Evolutionary conservation across 1,140 invertebrate genomes (phyloP).

Genomic region (Scaptodrosophila lebanonensis): DNA sequence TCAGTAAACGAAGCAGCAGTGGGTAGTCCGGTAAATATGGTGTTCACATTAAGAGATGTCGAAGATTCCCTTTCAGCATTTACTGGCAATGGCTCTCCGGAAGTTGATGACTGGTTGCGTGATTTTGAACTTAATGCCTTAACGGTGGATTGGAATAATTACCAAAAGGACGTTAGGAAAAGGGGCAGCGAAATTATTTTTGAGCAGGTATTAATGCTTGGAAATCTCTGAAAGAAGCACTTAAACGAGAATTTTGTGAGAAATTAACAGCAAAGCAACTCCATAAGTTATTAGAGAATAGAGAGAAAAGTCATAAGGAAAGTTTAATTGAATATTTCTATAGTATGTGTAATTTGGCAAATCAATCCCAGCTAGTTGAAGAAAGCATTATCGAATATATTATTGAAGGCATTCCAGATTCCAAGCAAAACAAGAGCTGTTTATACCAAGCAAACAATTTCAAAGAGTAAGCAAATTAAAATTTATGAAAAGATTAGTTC

Average conservation of each 20-base stretch:
- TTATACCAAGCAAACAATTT: neutral
- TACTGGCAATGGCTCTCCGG: neutral
- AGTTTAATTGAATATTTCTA: slow-evolving; percentile 3
- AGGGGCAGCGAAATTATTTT: slow-evolving; percentile 3
- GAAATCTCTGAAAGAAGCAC: neutral
- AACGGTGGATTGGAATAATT: slow-evolving; percentile 2
- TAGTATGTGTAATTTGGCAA: no score
- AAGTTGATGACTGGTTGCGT: neutral
- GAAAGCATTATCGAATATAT: no score
- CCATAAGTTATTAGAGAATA: no score
- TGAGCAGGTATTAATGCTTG: neutral
- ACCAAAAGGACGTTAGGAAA: neutral
- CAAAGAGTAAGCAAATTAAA: neutral
- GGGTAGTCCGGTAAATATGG: no score
- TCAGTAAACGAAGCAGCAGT: no score
- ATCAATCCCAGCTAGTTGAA: no score
- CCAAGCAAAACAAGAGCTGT: slow-evolving; percentile 6
- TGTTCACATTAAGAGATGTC: slow-evolving; percentile 2
- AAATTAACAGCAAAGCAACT: no score
- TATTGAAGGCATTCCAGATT: no score
- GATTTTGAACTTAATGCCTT: slow-evolving; percentile 1
- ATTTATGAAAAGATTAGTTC: neutral
- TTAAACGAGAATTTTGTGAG: neutral
- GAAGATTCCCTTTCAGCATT: neutral
- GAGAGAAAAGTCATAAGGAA: no score